Evolutionary conservation across 1,140 invertebrate genomes (phyloP), one percentile per base, ranked within the genome.

Genomic region (Drosophila pallidifrons): DNA sequence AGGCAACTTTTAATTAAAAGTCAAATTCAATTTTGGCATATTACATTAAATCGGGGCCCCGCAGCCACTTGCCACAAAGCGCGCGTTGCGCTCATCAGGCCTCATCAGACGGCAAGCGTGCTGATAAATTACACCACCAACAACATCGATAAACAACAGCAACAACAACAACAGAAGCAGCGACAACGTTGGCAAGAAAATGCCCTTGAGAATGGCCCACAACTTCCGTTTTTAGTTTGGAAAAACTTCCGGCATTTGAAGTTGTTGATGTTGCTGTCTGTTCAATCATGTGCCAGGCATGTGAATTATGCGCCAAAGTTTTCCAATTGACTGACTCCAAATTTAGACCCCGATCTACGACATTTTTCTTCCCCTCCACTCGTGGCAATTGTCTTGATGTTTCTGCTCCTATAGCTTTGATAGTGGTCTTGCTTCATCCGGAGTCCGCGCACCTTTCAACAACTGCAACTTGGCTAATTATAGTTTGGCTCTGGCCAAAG

Each of bases 11-110:
- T 89, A 89, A 89, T 89, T 89, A 82, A 89, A 89, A 89, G 67
- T 79, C 78, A 76, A 89, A 89, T 89, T 89, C 78, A 85, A 89
- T 89, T 89, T 89, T 81, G 79, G 79, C 75, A 88, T 89, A 85
- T 79, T 81, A 73, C 78, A 83, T 81, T 78, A 79, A 79, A 68
- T 45, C 41, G 41, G 41, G 43, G n/a, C 58, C 65, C 75, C 49
- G 60, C 67, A 64, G 68, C 71, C 71, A 60, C 10, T 79, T 65
- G 51, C 58, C 65, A 35, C 64, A 72, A 51, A 46, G 35, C 8
- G 5, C 32, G 28, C 60, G 20, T 25, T 25, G 20, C 25, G 35
- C 64, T 43, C 38, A 20, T 51, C 60, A 64, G 47, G 46, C 52
- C 63, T 35, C 38, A 20, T 51, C 61, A 64, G 57, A 52, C 55